Conservation (phyloP, 2,888 invertebrate genomes). For the Operophtera brumata region DNA sequence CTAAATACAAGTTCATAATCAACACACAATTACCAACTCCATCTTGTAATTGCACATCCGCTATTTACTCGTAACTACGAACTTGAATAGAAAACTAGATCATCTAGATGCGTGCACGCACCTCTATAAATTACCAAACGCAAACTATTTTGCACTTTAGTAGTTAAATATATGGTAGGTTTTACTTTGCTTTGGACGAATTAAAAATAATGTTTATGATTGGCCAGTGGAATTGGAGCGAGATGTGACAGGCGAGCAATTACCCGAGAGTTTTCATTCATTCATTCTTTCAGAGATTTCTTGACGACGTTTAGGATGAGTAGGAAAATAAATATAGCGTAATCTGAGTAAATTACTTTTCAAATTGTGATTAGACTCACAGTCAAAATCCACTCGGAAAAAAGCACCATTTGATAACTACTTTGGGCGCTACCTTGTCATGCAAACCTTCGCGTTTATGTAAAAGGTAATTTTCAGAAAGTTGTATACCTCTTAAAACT, state of each 20-base stretch:
- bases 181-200: slow-evolving; percentile 2
- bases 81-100: slow-evolving; percentile 31
- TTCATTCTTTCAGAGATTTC: slow-evolving; percentile 10
- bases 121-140: background rate
- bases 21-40: slow-evolving; percentile 23
- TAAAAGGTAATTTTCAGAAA: background rate
- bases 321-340: too few species aligned
- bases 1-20: slow-evolving; percentile 24
- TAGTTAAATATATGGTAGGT: slow-evolving; percentile 7
- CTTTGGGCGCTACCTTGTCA: too few species aligned
- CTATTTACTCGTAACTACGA: slow-evolving; percentile 18
- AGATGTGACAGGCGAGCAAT: slow-evolving; percentile 12
- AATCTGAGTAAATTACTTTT: too few species aligned
- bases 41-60: slow-evolving; percentile 29
- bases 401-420: too few species aligned
- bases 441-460: too few species aligned
- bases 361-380: too few species aligned
- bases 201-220: slow-evolving; percentile 17
- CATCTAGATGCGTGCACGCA: slow-evolving; percentile 33
- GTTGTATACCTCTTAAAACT: background rate
- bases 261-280: slow-evolving; percentile 7
- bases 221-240: slow-evolving; percentile 16
- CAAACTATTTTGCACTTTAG: slow-evolving; percentile 9
- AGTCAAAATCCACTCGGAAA: too few species aligned
- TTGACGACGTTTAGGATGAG: background rate